These are phyloP conservation scores for Acrocephalus kingi DNA, from an alignment of 2,113 vertebrate species.

Conservation along the genomic window DNA sequence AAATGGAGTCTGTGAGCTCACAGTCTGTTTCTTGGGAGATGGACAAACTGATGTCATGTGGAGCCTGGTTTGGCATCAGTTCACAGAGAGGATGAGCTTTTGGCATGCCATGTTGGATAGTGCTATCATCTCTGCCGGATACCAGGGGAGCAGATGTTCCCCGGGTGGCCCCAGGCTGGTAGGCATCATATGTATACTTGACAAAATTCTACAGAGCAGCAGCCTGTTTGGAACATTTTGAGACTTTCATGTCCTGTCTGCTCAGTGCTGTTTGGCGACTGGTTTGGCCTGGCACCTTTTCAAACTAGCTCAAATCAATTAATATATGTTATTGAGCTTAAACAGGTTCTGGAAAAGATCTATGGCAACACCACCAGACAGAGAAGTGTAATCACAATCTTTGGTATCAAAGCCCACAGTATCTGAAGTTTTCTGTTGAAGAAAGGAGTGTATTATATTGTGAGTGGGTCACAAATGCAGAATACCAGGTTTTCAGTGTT, in stretches of 20 bases:
- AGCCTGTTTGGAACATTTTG: not conserved
- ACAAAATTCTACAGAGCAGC: slow-evolving; percentile 44
- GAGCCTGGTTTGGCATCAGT: slow-evolving; percentile 44
- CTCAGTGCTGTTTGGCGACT: not conserved
- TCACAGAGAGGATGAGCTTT: slow-evolving; percentile 59
- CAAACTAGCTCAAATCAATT: not conserved
- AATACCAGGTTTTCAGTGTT: not conserved
- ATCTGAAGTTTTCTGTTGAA: not conserved
- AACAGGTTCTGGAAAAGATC: not conserved
- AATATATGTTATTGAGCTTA: not conserved
- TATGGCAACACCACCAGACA: not conserved
- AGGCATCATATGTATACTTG: slow-evolving; percentile 43
- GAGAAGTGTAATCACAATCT: not conserved
- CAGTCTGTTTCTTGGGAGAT: slow-evolving; percentile 19
- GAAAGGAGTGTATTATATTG: not conserved
- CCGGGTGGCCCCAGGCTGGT: slow-evolving; percentile 63
- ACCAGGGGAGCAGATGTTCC: slow-evolving; percentile 71
- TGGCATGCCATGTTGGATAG: slow-evolving; percentile 35
- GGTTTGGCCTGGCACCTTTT: not conserved
- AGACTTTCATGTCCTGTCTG: slow-evolving; percentile 6
- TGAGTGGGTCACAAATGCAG: not conserved
- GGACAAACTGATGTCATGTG: slow-evolving; percentile 14
- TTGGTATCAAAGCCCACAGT: not conserved
- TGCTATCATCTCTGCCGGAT: slow-evolving; percentile 41
- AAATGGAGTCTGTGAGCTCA: not conserved